phyloP scores from a whole-genome alignment of 2,797 vertebrate species.

The Myioborus melanocephalus region DNA sequence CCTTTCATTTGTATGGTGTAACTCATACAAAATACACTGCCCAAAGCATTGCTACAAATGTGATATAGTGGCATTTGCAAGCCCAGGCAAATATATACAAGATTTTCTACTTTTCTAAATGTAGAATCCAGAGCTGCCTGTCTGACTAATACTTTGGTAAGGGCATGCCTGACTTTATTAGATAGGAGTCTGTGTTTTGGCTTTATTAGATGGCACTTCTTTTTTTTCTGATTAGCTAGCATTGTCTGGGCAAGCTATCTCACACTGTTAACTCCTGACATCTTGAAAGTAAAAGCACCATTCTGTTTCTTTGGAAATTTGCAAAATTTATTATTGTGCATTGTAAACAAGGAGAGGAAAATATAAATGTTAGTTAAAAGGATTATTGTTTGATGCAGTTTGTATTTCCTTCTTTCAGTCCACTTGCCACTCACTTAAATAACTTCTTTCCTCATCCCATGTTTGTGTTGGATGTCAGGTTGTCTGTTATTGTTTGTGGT shows the following conservation, averaged over 20 bases:
- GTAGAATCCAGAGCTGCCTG: neutral
- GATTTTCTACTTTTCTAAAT: constrained; percentile 20
- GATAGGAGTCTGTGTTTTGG: neutral
- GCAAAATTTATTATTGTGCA: neutral
- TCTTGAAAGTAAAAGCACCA: neutral
- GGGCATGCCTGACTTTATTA: constrained; percentile 4
- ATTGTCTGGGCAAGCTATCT: neutral
- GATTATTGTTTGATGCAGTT: neutral
- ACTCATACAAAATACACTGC: neutral
- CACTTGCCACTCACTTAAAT: neutral
- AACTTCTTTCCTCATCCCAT: neutral
- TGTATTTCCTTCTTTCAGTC: neutral
- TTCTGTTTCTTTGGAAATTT: neutral
- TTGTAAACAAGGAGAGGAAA: neutral
- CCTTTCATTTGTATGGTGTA: neutral
- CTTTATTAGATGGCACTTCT: neutral
- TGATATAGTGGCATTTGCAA: neutral
- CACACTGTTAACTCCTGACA: neutral
- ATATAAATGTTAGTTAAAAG: neutral
- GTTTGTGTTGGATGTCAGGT: neutral
- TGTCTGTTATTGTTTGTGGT: neutral
- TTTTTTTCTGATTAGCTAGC: neutral
- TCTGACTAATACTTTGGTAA: neutral
- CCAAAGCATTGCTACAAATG: neutral
- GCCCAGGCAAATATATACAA: constrained; percentile 11